Evolutionary conservation across 2,888 invertebrate species (phyloP), one percentile per base, ranked within the genome.

Genomic region (Eueremaeus valkanovi): DNA sequence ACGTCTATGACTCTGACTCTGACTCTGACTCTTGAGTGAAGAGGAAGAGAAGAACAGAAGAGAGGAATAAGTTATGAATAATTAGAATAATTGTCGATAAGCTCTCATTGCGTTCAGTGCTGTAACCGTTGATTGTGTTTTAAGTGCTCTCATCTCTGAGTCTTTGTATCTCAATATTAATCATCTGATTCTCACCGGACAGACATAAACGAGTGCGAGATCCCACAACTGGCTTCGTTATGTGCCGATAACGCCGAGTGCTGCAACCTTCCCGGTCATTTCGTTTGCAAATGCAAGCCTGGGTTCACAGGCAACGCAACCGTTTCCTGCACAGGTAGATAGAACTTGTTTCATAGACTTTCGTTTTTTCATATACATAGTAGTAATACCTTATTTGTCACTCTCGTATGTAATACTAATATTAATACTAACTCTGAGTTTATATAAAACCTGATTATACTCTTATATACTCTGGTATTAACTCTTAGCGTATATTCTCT

Each of bases 161-260:
- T 51, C 13, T 73, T 31, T 63, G 27, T 21, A 40, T 33, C 8
- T 73, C n/a, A n/a, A n/a, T n/a, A n/a, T n/a, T n/a, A n/a, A n/a
- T n/a, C n/a, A n/a, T n/a, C n/a, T n/a, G n/a, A 24, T 70, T 51
- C 74, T 29, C 40, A n/a, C 9, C 40, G 18, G 84, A 8, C 84
- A 92, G 93, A 93, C 85, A 92, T 96, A 84, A 91, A 97, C 86
- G 96, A 97, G 87, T 97, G 96, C 84, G 89, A 90, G 82, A 91
- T 93, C 85, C 93, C 93, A 78, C 87, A 88, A 78, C 87, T 94
- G 81, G 89, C 92, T 49, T 88, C 90, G 77, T 88, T 92, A 82
- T 95, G 95, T 85, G 94, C 93, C 77, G 87, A 89, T 83, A 93
- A 95, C 84, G 92, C 95, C 58, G 94, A 94, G 84, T 95, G 95